phyloP scores from a whole-genome alignment of 1,140 invertebrate species.

The Bombus confusus region DNA sequence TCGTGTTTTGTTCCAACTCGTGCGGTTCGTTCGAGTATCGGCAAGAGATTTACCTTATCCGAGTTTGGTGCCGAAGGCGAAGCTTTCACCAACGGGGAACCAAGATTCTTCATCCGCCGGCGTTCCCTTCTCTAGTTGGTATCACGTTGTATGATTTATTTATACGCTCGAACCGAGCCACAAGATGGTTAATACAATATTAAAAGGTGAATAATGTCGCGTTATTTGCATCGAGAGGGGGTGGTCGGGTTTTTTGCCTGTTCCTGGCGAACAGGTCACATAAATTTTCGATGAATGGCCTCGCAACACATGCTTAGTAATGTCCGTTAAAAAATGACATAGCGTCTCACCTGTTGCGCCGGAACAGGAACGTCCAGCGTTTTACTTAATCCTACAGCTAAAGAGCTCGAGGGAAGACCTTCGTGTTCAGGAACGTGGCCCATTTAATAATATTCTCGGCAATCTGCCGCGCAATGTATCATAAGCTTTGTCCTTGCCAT shows the following conservation, averaged over 20 bases:
- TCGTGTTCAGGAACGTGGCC: constrained; percentile 59
- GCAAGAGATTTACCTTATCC: constrained; percentile 13
- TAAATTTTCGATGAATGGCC: constrained; percentile 58
- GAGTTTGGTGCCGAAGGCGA: neutral
- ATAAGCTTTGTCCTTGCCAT: constrained; percentile 47
- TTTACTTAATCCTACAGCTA: constrained; percentile 71
- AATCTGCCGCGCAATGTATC: constrained; percentile 52
- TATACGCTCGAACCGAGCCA: neutral
- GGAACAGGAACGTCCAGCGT: constrained; percentile 65
- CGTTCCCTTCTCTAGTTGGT: neutral
- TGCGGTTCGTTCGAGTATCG: constrained; percentile 14
- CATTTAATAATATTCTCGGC: constrained; percentile 63
- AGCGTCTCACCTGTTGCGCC: constrained; percentile 68
- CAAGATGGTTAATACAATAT: constrained; percentile 20
- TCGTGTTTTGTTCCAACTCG: constrained; percentile 18
- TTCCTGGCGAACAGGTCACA: constrained; percentile 12
- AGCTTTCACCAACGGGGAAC: neutral
- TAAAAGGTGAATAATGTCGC: constrained; percentile 24
- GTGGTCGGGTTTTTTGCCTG: neutral
- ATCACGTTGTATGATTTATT: constrained; percentile 13
- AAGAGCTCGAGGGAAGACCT: constrained; percentile 62
- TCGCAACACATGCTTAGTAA: constrained; percentile 59
- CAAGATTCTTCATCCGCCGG: neutral
- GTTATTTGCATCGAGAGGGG: constrained; percentile 18
- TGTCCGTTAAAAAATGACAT: constrained; percentile 69